Conservation (phyloP, 2,888 invertebrate genomes). For the Polydrusus cervinus region DNA sequence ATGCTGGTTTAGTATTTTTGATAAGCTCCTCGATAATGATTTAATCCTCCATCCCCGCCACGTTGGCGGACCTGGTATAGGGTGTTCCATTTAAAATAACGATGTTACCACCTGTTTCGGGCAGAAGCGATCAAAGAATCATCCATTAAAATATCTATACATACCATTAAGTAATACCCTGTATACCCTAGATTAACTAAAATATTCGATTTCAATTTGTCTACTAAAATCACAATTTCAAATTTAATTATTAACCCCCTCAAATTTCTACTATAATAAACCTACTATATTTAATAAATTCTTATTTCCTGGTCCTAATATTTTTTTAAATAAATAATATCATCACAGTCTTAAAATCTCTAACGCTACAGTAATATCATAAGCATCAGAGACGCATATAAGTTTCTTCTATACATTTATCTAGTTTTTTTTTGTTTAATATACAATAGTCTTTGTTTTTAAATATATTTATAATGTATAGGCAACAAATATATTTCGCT, state of each 20-base stretch:
- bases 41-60: too few species aligned
- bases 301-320: conserved; percentile 49
- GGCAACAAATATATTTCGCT: conserved; percentile 55
- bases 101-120: too few species aligned
- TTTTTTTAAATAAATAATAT: conserved; percentile 55
- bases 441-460: conserved; percentile 40
- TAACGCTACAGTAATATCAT: conserved; percentile 52
- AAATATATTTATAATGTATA: conserved; percentile 39
- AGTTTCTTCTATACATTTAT: conserved; percentile 35
- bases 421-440: conserved; percentile 29
- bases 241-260: not conserved
- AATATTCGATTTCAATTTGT: not conserved
- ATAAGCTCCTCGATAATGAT: too few species aligned
- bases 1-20: too few species aligned
- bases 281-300: conserved; percentile 41
- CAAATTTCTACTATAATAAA: conserved; percentile 9
- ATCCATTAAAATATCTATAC: too few species aligned
- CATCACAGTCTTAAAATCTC: conserved; percentile 59
- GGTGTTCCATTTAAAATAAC: too few species aligned
- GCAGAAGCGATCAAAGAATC: too few species aligned
- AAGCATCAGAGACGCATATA: conserved; percentile 45
- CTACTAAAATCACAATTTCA: not conserved
- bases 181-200: too few species aligned
- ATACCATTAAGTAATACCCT: too few species aligned
- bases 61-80: too few species aligned